Evolutionary conservation across 2,113 vertebrate species (phyloP), one percentile per base, ranked within the genome.

Genomic region (Passer domesticus): DNA sequence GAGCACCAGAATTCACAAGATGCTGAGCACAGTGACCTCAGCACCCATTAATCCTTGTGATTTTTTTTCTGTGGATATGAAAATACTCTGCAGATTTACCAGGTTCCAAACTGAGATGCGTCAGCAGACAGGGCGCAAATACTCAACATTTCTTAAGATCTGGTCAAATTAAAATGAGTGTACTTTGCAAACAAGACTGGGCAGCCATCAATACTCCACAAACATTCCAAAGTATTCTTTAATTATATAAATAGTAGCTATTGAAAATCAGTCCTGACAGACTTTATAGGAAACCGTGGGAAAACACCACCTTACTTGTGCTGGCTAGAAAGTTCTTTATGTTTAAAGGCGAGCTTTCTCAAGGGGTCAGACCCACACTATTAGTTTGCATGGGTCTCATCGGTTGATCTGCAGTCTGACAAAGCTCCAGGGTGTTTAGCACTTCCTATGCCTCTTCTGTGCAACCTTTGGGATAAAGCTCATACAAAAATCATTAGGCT

Each of bases 81-180:
- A 90, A 90, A 77, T 28, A 58, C 31, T 47, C 27, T 20, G 41
- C 30, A 72, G 35, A 20, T 70, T 88, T 67, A 73, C 31, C 68
- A 41, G 43, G 64, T 90, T 80, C 50, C 41, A 47, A 35, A 39
- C 60, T 0, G 3, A 94, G 59, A 67, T 47, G 55, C 1, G 4
- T 85, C 87, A 95, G 64, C 87, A 93, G 75, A 66, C 47, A 43
- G 41, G 67, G 52, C 0, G 4, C 79, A 93, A 93, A 91, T 93
- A 77, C 93, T 95, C 76, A 59, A 90, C 8, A 24, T 62, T 85
- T 87, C 94, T 91, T 62, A 86, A 93, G 87, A 90, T 69, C 46
- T 49, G 56, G 64, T 85, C 52, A 78, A 95, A 95, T 77, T 63
- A 76, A 64, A 91, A 75, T 21, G 39, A 88, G 72, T 33, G 72